Conservation (phyloP, 1,140 invertebrate genomes). For the Acarapis woodi region DNA sequence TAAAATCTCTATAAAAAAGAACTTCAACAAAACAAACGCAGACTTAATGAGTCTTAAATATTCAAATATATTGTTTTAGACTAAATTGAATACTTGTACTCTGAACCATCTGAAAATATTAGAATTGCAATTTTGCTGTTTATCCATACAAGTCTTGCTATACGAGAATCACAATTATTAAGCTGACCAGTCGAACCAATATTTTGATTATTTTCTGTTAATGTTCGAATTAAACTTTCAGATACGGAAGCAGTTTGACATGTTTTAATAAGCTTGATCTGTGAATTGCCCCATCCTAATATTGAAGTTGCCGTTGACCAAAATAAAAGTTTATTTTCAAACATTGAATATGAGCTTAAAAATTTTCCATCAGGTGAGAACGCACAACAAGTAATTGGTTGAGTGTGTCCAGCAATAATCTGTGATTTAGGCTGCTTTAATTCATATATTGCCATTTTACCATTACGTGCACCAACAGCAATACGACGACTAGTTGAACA, state of each 20-base stretch:
- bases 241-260: conserved; percentile 70
- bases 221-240: conserved; percentile 41
- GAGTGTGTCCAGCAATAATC: conserved; percentile 36
- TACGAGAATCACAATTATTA: conserved; percentile 19
- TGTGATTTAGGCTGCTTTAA: conserved; percentile 58
- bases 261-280: conserved; percentile 68
- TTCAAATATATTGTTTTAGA: background rate
- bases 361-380: conserved; percentile 94
- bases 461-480: conserved; percentile 74
- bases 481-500: conserved; percentile 71
- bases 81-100: conserved; percentile 30
- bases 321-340: conserved; percentile 84
- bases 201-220: conserved; percentile 32
- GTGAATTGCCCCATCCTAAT: conserved; percentile 66
- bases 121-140: conserved; percentile 63
- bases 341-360: conserved; percentile 72
- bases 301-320: conserved; percentile 64
- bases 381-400: conserved; percentile 66
- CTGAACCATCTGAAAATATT: conserved; percentile 67
- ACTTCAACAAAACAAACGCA: background rate
- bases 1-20: background rate
- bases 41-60: background rate
- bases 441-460: conserved; percentile 78
- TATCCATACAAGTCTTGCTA: conserved; percentile 65
- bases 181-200: background rate